Evolutionary conservation across 2,797 vertebrate species (phyloP).

Genomic region (Trachops cirrhosus): DNA sequence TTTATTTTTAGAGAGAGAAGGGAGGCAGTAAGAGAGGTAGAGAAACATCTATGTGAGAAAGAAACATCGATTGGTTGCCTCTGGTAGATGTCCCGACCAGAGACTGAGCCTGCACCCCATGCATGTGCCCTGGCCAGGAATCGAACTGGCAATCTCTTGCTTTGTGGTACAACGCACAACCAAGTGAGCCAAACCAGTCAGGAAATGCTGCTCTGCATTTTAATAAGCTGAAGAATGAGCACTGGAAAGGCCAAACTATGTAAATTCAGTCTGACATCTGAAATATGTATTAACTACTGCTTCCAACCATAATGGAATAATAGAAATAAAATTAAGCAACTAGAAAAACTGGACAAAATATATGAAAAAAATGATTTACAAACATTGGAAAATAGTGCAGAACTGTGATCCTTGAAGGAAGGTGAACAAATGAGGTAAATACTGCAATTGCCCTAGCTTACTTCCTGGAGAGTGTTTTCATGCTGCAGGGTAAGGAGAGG

Average conservation of each 20-base stretch:
- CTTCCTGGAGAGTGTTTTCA: neutral
- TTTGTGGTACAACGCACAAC: too few relatives aligned
- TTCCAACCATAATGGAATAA: slow-evolving; percentile 12
- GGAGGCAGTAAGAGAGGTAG: too few relatives aligned
- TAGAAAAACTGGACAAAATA: slow-evolving; percentile 18
- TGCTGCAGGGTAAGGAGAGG: neutral
- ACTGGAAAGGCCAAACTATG: neutral
- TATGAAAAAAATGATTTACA: neutral
- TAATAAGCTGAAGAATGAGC: slow-evolving; percentile 4
- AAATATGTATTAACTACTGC: slow-evolving; percentile 1
- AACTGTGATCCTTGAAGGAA: neutral
- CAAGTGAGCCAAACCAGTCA: too few relatives aligned
- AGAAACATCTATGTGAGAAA: too few relatives aligned
- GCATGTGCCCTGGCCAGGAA: too few relatives aligned
- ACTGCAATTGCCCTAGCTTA: neutral
- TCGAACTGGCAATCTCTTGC: too few relatives aligned
- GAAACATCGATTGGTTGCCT: too few relatives aligned
- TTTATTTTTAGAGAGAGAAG: too few relatives aligned
- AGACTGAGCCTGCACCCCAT: too few relatives aligned
- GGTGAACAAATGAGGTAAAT: neutral
- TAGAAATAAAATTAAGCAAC: slow-evolving; percentile 21
- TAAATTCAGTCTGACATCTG: slow-evolving; percentile 25
- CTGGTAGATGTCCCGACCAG: too few relatives aligned
- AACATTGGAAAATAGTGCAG: neutral
- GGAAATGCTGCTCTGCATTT: neutral